Evolutionary conservation across 2,113 vertebrate genomes (phyloP).

Genomic region (Aplodontia rufa): DNA sequence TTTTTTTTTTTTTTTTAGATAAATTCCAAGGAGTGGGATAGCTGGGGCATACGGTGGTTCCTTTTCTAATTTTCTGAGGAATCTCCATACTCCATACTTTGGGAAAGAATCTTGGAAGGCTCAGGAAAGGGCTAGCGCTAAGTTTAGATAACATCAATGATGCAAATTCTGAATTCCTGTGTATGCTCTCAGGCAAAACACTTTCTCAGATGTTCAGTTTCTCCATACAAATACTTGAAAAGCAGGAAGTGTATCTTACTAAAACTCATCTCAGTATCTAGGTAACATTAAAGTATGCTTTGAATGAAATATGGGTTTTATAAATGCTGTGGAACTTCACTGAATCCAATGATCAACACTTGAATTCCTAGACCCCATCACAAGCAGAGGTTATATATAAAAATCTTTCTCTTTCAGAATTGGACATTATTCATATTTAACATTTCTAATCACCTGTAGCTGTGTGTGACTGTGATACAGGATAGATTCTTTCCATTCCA

Average conservation of each 20-base stretch:
- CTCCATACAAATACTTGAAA: background rate
- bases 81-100: too few species aligned
- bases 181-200: background rate
- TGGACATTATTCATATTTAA: background rate
- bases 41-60: too few species aligned
- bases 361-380: background rate
- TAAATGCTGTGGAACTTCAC: background rate
- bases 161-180: constrained; percentile 1
- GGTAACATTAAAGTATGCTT: background rate
- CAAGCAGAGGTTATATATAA: background rate
- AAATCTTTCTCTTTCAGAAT: background rate
- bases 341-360: background rate
- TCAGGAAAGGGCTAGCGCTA: background rate
- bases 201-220: background rate
- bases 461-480: constrained; percentile 93
- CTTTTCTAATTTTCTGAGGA: too few species aligned
- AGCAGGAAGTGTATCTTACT: background rate
- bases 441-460: constrained; percentile 91
- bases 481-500: constrained; percentile 95
- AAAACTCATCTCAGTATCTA: background rate
- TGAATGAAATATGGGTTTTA: background rate
- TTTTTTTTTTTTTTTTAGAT: too few species aligned
- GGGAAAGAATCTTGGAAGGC: background rate
- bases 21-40: too few species aligned
- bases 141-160: constrained; percentile 20